These are phyloP conservation scores for Glaucopsyche alexis DNA, from an alignment of 2,888 invertebrate genomes.

Conservation along the genomic window DNA sequence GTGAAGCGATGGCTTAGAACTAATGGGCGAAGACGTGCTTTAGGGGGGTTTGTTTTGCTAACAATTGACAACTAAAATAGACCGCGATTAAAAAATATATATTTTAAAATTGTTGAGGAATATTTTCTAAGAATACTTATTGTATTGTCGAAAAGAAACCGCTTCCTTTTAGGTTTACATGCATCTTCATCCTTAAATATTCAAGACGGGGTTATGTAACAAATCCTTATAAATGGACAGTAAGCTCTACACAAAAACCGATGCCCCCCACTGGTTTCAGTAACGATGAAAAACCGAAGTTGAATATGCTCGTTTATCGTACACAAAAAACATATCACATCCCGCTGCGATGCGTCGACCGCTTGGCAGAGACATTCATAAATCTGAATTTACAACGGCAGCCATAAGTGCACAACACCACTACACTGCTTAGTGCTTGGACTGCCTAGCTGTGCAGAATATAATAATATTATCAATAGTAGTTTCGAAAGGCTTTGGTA, in stretches of 20 bases:
- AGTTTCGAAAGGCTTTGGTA: no score
- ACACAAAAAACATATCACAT: slow-evolving; percentile 28
- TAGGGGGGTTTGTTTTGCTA: slow-evolving; percentile 52
- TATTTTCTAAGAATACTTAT: neutral
- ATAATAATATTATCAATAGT: neutral
- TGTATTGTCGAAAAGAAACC: no score
- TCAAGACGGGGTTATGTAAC: neutral
- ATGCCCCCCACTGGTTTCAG: slow-evolving; percentile 19
- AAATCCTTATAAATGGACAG: slow-evolving; percentile 11
- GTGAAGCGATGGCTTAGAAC: slow-evolving; percentile 59
- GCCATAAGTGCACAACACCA: slow-evolving; percentile 7
- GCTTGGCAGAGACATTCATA: slow-evolving; percentile 10
- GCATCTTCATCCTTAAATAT: neutral
- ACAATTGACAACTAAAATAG: slow-evolving; percentile 35
- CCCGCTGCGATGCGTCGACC: slow-evolving; percentile 34
- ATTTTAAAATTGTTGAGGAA: neutral
- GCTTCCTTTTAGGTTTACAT: no score
- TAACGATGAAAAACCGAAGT: slow-evolving; percentile 28
- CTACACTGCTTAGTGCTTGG: neutral
- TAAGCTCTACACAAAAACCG: slow-evolving; percentile 1
- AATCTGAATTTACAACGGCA: slow-evolving; percentile 28
- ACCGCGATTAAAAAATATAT: neutral
- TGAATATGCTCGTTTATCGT: slow-evolving; percentile 29
- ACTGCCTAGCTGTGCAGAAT: neutral
- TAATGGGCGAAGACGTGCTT: slow-evolving; percentile 56